Evolutionary conservation across 2,113 vertebrate genomes (phyloP), one percentile per base, ranked within the genome.

Genomic region (Xenopus borealis): DNA sequence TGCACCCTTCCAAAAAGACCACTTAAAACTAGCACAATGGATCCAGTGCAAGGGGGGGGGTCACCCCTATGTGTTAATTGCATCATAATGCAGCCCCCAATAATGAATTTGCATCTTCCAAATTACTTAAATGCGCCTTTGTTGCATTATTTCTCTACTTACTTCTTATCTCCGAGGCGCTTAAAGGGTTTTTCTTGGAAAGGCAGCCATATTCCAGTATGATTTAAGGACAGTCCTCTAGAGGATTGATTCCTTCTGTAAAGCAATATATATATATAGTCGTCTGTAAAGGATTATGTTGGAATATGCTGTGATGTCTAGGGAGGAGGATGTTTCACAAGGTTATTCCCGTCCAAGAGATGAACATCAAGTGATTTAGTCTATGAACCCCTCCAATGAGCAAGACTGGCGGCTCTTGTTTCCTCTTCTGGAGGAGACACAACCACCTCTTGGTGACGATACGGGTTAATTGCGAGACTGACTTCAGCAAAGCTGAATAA

Each of bases 401-500:
- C 1, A 50, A 12, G 14, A 55, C 12, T n/a, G 23, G 18, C 4
- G 17, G 53, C 53, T 50, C 8, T 40, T 27, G 1, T n/a, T 33
- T 20, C 12, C n/a, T 62, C 18, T 23, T 71, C 20, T 58, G 40
- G 50, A 16, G 14, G 61, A 46, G 13, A 45, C 30, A 27, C 23
- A 66, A 27, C 1, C 3, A 50, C 5, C 61, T 62, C 9, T 12
- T 11, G 16, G 47, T 10, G 58, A 55, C 46, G 45, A 62, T 33
- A 63, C 40, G 73, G 73, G 73, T 76, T 76, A 76, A 76, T 45
- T 1, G 50, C 58, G 46, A 62, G 69, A 55, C 73, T 53, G 7
- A 79, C 52, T 79, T 70, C 50, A 0, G 18, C 0, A 70, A 45
- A 80, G 62, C 74, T 78, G 70, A 71, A 46, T 76, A 76, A 72